Conservation (phyloP, 2,888 invertebrate genomes). For the Gryllus longicercus region DNA sequence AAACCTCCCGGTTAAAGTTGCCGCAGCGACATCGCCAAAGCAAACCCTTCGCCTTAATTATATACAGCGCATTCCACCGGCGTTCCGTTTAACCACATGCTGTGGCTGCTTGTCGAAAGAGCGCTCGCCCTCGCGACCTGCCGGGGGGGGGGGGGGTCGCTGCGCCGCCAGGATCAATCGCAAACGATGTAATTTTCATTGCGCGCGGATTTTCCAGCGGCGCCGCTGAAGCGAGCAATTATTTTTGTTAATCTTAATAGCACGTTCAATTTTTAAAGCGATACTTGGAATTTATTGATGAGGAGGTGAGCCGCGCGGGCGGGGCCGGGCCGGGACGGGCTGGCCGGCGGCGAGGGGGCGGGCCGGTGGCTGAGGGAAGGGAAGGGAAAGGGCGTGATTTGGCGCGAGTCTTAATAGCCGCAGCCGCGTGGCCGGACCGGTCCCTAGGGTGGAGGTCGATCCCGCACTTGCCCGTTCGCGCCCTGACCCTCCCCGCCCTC, state of each 20-base stretch:
- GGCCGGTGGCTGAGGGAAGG: too few relatives aligned
- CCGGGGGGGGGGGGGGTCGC: background rate
- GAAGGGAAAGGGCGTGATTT: background rate
- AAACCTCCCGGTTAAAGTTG: too few relatives aligned
- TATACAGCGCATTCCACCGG: too few relatives aligned
- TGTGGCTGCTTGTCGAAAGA: too few relatives aligned
- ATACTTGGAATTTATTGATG: slow-evolving; percentile 2
- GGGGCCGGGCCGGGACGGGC: too few relatives aligned
- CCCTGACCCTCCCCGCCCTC: too few relatives aligned
- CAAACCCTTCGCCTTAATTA: too few relatives aligned
- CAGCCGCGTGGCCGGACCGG: background rate
- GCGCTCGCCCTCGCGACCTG: too few relatives aligned
- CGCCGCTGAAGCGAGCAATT: slow-evolving; percentile 23
- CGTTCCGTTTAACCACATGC: too few relatives aligned
- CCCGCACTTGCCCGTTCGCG: too few relatives aligned
- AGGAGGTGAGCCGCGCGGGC: background rate
- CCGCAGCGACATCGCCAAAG: too few relatives aligned
- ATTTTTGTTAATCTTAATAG: slow-evolving; percentile 34
- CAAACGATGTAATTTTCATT: slow-evolving; percentile 26
- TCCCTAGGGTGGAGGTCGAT: background rate
- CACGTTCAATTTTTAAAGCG: slow-evolving; percentile 30
- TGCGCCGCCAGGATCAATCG: slow-evolving; percentile 18
- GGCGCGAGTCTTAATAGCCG: slow-evolving; percentile 6
- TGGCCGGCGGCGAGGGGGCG: too few relatives aligned
- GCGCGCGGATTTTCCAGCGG: slow-evolving; percentile 20